Base-by-base conservation (phyloP, 2,113 vertebrate species). In the Gadus macrocephalus region DNA sequence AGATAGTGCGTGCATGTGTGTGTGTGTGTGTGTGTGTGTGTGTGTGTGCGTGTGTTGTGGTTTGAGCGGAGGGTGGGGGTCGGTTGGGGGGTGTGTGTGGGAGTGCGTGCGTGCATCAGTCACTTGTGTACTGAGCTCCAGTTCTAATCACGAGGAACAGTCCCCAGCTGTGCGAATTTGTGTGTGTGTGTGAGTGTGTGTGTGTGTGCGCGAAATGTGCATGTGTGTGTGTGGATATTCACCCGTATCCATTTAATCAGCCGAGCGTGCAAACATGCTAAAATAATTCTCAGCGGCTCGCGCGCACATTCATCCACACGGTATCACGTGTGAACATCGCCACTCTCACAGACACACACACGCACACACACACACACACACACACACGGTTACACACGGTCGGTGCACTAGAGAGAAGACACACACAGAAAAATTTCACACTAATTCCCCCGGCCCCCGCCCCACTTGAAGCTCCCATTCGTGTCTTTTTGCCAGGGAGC, bases 401-500 rank as follows among this genome's bases (percentile, higher is more conserved):
- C 75, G 78, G 77, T 67, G 76, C 75, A 71, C 67, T 62, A 11
- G 19, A 20, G 8, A 11, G 58, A 75, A 55, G 59, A 61, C 53
- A 53, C 63, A 61, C 69, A 78, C 53, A 27, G 28, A 66, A 17
- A 42, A 12, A 49, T 49, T 9, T 49, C 35, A 66, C 17, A 66
- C 20, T 66, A 14, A 61, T 25, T 53, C 12, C 64, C 35, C 35
- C 62, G 5, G 2, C 20, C 64, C 49, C 38, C 62, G 67, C 68
- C 60, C 65, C 68, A 68, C 76, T 71, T 78, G 81, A 79, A 67
- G 59, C 77, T 82, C 75, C 67, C 73, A 35, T 58, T 71, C 15
- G 49, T 66, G 75, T 70, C 81, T 69, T 64, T 85, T 66, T 85
- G 84, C 85, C 82, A 83, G 78, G 42, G 82, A 87, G 80, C 81